Base-by-base conservation (phyloP, 2,113 vertebrate species). In the Eudyptes chrysolophus region DNA sequence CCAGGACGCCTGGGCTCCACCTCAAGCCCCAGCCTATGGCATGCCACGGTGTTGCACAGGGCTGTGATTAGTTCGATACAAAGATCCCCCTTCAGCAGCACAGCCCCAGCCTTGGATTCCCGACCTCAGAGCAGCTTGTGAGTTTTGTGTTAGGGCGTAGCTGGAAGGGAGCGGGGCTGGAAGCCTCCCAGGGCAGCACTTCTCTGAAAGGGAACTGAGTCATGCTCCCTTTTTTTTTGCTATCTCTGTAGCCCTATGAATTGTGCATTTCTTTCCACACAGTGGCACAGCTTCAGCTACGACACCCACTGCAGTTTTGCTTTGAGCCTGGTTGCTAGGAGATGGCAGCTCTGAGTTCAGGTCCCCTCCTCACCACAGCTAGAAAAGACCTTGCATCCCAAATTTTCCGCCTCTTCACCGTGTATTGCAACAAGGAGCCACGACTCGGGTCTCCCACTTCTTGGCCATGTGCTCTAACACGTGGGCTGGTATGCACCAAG, bases 271-370 rank as follows among this genome's bases (percentile, higher is more conserved):
- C 65, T 84, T 60, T 86, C 48, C 13, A 12, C 48, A 7, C 44
- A 60, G 84, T 52, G 91, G 77, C 93, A 94, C 74, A 65, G 87
- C 87, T 51, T 85, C 81, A 72, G 84, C 10, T 6, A 4, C 0
- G 1, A 57, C 93, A 92, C 96, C 93, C 94, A 87, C 87, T 0
- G 0, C 66, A 20, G 70, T 11, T 92, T 79, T 68, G 46, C 93
- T 85, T 40, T 71, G 52, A 95, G 93, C 48, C 65, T 42, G 24
- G 97, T 97, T 97, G 97, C 97, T 96, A 96, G 92, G 96, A 94
- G 96, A 93, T 95, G 57, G 84, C 57, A 78, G 93, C 84, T 89
- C 81, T 20, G 69, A 89, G 87, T 96, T 89, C 87, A 82, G 81
- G 69, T 78, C 61, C 48, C 40, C 42, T 87, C 55, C 57, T 84